Percentiles rank a stretch among this genome's conserved stretches.
These are phyloP conservation scores for Clupea harengus DNA, from an alignment of 2,113 vertebrate species.

Conservation along the genomic window DNA sequence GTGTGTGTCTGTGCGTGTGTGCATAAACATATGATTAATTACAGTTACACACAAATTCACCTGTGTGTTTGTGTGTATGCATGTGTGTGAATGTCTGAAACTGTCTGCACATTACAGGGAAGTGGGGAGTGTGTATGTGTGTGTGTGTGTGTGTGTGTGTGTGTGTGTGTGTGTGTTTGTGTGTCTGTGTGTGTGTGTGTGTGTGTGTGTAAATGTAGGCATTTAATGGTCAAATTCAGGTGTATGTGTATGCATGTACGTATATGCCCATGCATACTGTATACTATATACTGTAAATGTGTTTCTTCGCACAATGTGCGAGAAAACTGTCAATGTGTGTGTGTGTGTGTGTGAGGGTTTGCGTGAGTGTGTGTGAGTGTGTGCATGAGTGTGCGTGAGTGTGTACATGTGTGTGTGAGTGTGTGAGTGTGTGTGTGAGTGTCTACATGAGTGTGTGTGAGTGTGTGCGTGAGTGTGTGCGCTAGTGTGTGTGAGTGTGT, in stretches of 20 bases:
- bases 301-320: too few species aligned
- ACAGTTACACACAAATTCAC: too few species aligned
- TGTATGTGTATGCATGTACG: background rate
- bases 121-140: too few species aligned
- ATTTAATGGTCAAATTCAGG: background rate
- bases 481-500: background rate
- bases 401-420: too few species aligned
- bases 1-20: background rate
- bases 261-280: too few species aligned
- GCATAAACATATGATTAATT: too few species aligned
- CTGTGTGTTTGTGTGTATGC: constrained; percentile 42
- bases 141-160: too few species aligned
- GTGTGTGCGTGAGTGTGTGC: background rate
- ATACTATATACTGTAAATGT: too few species aligned
- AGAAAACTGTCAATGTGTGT: constrained; percentile 37
- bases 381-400: background rate
- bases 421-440: background rate
- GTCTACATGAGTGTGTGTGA: constrained; percentile 57
- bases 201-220: constrained; percentile 26
- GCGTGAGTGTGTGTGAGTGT: background rate
- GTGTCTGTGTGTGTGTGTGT: constrained; percentile 53
- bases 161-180: too few species aligned
- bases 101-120: too few species aligned
- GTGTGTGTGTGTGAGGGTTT: constrained; percentile 7
- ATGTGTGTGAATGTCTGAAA: too few species aligned